Evolutionary conservation across 2,888 invertebrate species (phyloP).

Genomic region (Dynastes hyllus): DNA sequence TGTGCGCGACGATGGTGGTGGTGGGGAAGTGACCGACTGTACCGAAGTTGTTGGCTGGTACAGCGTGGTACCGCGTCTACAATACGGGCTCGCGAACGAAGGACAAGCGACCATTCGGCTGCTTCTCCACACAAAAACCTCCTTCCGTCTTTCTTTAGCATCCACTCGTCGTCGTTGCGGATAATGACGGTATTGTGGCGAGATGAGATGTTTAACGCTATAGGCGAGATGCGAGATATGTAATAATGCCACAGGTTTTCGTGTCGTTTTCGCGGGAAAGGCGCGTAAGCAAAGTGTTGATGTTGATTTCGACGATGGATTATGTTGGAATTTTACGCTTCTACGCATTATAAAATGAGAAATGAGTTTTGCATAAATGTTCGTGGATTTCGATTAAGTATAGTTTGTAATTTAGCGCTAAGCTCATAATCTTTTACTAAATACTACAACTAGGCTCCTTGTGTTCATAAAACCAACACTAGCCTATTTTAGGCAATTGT

Average conservation of each 20-base stretch:
- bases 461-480: too few relatives aligned
- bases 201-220: background rate
- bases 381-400: too few relatives aligned
- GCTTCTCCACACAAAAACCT: slow-evolving; percentile 47
- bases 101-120: slow-evolving; percentile 56
- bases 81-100: slow-evolving; percentile 59
- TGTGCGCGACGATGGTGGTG: slow-evolving; percentile 53
- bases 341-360: too few relatives aligned
- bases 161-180: background rate
- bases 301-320: slow-evolving; percentile 13
- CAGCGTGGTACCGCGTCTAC: slow-evolving; percentile 63
- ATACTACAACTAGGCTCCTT: too few relatives aligned
- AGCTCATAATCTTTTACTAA: too few relatives aligned
- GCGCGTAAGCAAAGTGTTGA: background rate
- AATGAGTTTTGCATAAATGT: too few relatives aligned
- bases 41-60: slow-evolving; percentile 60
- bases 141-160: slow-evolving; percentile 28
- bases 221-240: too few relatives aligned
- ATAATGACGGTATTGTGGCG: background rate
- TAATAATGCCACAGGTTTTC: too few relatives aligned
- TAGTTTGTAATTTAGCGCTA: too few relatives aligned
- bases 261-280: too few relatives aligned
- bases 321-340: background rate
- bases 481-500: too few relatives aligned
- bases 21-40: slow-evolving; percentile 61